These are phyloP conservation scores for Endomychus coccineus DNA, from an alignment of 2,888 invertebrate genomes.

Conservation along the genomic window DNA sequence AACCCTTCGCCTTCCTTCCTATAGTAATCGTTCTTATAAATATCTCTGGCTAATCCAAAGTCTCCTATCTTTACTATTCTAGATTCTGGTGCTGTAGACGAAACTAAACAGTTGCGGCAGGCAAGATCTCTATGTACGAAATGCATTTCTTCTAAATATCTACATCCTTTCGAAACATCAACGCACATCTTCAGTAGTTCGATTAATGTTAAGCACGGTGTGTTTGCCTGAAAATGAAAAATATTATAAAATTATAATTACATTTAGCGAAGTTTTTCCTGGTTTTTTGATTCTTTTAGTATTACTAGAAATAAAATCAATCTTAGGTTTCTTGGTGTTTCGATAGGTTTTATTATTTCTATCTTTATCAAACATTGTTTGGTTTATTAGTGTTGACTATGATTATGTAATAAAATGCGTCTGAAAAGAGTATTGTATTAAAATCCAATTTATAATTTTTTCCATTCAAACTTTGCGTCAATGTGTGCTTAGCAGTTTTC, in stretches of 20 bases:
- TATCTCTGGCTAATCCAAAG: slow-evolving; percentile 93
- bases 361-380: too few species aligned
- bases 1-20: slow-evolving; percentile 87
- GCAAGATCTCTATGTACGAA: slow-evolving; percentile 97
- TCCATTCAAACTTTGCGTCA: too few species aligned
- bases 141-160: slow-evolving; percentile 93
- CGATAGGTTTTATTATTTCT: too few species aligned
- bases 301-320: too few species aligned
- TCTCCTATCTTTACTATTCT: slow-evolving; percentile 94
- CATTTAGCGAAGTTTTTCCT: too few species aligned
- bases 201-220: slow-evolving; percentile 63
- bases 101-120: slow-evolving; percentile 91
- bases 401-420: too few species aligned
- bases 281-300: too few species aligned
- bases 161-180: slow-evolving; percentile 92
- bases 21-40: slow-evolving; percentile 96
- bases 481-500: too few species aligned
- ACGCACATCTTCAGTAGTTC: slow-evolving; percentile 90
- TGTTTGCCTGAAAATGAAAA: slow-evolving; percentile 48
- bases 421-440: too few species aligned
- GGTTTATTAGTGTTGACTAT: too few species aligned
- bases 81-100: slow-evolving; percentile 56
- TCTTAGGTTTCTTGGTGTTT: too few species aligned
- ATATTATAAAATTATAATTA: background rate
- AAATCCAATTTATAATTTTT: too few species aligned